These are phyloP conservation scores for Aurelia aurita complex sp. Pacific DNA, from an alignment of 30 jellyfish, hydroid and myxozoan species.

Conservation along the genomic window DNA sequence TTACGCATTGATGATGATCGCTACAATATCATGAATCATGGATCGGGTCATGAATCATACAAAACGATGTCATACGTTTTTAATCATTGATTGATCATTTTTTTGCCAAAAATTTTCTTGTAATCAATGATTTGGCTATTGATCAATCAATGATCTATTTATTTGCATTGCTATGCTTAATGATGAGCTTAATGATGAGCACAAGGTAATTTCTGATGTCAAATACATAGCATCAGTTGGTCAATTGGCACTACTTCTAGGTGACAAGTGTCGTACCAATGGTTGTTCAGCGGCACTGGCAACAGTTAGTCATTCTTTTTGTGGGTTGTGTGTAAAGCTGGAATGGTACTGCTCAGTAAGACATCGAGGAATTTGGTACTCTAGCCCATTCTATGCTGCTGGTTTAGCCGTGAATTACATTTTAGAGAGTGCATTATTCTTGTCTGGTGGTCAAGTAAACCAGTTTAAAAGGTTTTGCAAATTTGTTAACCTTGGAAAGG, in stretches of 20 bases:
- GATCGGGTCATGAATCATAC: too few relatives aligned
- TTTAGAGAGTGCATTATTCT: conserved; percentile 19
- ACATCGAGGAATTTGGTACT: conserved; percentile 9
- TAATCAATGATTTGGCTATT: too few relatives aligned
- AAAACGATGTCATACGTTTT: too few relatives aligned
- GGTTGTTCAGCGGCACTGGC: neutral
- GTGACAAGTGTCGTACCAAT: conserved; percentile 12
- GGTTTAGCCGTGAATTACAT: conserved; percentile 37
- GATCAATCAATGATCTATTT: too few relatives aligned
- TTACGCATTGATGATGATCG: too few relatives aligned
- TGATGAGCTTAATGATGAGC: too few relatives aligned
- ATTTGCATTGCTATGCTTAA: too few relatives aligned
- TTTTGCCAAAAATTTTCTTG: too few relatives aligned
- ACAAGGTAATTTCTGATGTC: too few relatives aligned
- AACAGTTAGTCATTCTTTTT: neutral
- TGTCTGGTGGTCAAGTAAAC: conserved; percentile 39
- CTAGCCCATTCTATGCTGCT: conserved; percentile 4
- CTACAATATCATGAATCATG: too few relatives aligned
- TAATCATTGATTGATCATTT: too few relatives aligned
- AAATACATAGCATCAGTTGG: neutral
- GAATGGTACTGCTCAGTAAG: conserved; percentile 45
- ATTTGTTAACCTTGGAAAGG: conserved; percentile 10
- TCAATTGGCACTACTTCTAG: conserved; percentile 14
- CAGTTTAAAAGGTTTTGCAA: conserved; percentile 27
- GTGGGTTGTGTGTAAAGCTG: conserved; percentile 34